phyloP scores from a whole-genome alignment of 2,797 vertebrate genomes.

The Euphonia xanthogaster region DNA sequence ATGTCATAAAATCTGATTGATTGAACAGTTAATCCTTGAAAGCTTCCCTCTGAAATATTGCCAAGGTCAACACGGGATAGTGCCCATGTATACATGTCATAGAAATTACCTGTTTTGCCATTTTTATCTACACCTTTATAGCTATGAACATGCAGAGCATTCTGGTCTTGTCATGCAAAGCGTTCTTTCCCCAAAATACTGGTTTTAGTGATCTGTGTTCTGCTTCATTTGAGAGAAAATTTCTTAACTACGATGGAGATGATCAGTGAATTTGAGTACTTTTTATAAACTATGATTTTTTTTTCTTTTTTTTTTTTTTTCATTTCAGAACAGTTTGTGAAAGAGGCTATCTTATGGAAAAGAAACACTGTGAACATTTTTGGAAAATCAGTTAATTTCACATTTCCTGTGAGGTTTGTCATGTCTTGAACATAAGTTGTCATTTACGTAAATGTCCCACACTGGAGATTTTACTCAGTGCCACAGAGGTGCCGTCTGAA shows the following conservation, averaged over 20 bases:
- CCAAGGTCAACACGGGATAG: slow-evolving; percentile 41
- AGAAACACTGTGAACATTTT: not conserved
- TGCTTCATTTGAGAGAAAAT: not conserved
- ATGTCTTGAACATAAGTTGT: not conserved
- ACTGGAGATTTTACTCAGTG: not conserved
- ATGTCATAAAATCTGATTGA: slow-evolving; percentile 62
- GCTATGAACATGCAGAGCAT: not conserved
- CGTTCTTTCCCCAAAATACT: not conserved
- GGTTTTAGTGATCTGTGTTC: not conserved
- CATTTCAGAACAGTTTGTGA: not conserved
- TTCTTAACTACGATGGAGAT: not conserved
- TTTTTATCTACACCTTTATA: not conserved
- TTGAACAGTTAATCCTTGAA: slow-evolving; percentile 60
- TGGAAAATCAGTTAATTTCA: not conserved
- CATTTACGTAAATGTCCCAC: accelerated
- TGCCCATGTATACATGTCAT: not conserved
- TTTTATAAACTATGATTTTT: not conserved
- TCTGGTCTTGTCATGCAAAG: not conserved
- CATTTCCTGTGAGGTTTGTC: not conserved
- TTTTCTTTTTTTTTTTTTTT: not conserved
- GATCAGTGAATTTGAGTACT: not conserved
- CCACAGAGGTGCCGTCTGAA: not conserved
- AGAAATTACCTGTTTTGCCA: slow-evolving; percentile 32
- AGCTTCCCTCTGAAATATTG: slow-evolving; percentile 55
- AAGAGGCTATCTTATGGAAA: not conserved